Conservation (phyloP, 1,140 invertebrate genomes). For the Trichonephila inaurata region DNA sequence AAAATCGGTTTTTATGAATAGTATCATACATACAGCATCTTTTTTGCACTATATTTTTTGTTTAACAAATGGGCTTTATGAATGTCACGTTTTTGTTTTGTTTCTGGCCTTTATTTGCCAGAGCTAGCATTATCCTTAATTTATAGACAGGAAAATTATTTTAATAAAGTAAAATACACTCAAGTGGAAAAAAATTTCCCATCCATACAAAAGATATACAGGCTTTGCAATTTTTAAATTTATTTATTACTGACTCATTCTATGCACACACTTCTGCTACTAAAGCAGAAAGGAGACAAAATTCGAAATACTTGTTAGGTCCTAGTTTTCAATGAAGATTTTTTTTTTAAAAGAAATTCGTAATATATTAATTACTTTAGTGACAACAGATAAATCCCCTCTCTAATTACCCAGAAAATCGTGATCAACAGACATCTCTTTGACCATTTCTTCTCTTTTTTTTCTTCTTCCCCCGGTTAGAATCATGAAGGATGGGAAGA, state of each 20-base stretch:
- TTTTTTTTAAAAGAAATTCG: neutral
- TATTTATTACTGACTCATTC: too few species aligned
- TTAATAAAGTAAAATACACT: neutral
- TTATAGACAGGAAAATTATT: too few species aligned
- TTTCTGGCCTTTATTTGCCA: too few species aligned
- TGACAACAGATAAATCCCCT: neutral
- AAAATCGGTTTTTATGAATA: too few species aligned
- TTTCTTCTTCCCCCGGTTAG: neutral
- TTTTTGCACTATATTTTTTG: too few species aligned
- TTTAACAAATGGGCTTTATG: too few species aligned
- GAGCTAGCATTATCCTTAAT: too few species aligned
- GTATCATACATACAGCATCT: too few species aligned
- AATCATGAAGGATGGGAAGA: neutral
- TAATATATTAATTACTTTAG: neutral
- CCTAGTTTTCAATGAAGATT: neutral
- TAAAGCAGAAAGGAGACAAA: neutral
- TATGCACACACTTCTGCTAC: neutral
- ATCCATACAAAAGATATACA: neutral
- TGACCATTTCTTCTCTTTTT: neutral
- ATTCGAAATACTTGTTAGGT: neutral
- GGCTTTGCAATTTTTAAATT: neutral
- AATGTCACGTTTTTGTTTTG: too few species aligned
- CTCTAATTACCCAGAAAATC: neutral
- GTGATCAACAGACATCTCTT: neutral
- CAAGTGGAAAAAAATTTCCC: neutral